Evolutionary conservation across 2,888 invertebrate species (phyloP), one percentile per base, ranked within the genome.

Genomic region (Halictus quadricinctus): DNA sequence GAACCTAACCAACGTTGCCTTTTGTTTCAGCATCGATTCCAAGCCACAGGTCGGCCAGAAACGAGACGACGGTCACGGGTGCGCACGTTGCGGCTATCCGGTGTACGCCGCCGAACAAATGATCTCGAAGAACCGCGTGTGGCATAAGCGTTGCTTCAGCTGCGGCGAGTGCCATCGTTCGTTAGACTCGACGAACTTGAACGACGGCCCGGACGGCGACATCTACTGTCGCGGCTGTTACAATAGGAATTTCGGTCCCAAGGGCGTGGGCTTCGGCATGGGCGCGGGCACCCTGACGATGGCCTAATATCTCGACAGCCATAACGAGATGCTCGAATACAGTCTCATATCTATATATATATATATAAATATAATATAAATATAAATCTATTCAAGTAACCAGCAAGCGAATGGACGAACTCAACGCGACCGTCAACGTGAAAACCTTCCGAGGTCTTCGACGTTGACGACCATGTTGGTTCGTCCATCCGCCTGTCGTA

Each of bases 61-160:
- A 94, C 97, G 97, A 72, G 96, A 96, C 48, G 96, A 96, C 90
- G 97, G 97, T 15, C 96, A 97, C 90, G 98, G 98, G 36, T 98
- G 98, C 94, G 97, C 97, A 21, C 96, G 98, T 79, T 99, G 98
- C 95, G 97, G 98, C 41, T 98, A 97, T 95, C 97, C 97, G 76
- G 99, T 99, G 4, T 99, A 97, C 95, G 98, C 98, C 90, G 99
- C 99, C 80, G 99, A 99, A 96, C 98, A 98, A 95, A 98, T 98
- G 97, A 96, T 98, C 95, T 98, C 98, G 95, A 98, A 98, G 95
- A 98, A 97, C 95, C 97, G 97, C 94, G 96, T 97, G 93, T 98
- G 98, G 98, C 99, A 99, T 96, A 98, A 97, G 95, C 95, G 97
- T 91, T 99, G 99, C 96, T 99, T 99, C 96, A 97, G 97, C 95